Evolutionary conservation across 2,113 vertebrate genomes (phyloP), one percentile per base, ranked within the genome.

Genomic region (Sturnus vulgaris): DNA sequence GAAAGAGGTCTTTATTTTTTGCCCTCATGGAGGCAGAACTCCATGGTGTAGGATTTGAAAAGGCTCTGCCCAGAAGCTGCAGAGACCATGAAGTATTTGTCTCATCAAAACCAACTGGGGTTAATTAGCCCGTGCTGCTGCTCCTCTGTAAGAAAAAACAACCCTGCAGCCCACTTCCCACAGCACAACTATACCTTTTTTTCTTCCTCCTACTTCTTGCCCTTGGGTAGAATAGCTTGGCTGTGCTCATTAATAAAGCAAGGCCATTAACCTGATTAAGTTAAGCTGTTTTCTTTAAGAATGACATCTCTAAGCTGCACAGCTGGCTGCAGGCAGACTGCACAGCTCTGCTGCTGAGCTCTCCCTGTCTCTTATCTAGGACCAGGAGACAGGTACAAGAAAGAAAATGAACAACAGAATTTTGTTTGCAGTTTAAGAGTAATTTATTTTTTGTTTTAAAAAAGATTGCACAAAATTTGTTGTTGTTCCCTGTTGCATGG

Each of bases 321-420:
- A 86, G 86, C 79, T 86, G 81, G 71, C 44, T 76, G 63, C 65
- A 89, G 31, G 47, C 63, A 88, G 65, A 24, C 39, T 46, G 27
- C 53, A 56, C 40, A 60, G 52, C 85, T 79, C 75, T 81, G 52
- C 82, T 0, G 10, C 91, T 79, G 80, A 96, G 86, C 35, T 46
- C 59, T 80, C 24, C 35, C 7, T 3, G 2, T 31, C n/a, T 82
- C 92, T 86, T 87, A 82, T 82, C 93, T 63, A 57, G 13, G 42
- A 64, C 86, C 68, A 91, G 71, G 78, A 66, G 9, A 7, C 37
- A 78, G 68, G 68, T 35, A 86, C 25, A 82, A 61, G 61, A 76
- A 82, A 89, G 27, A 90, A 93, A 95, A 93, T 39, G 95, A 95
- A 95, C 92, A 91, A 82, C 72, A 55, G 44, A 65, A 5, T 17